Conservation (phyloP, 2,888 invertebrate genomes). For the Ischnura elegans region DNA sequence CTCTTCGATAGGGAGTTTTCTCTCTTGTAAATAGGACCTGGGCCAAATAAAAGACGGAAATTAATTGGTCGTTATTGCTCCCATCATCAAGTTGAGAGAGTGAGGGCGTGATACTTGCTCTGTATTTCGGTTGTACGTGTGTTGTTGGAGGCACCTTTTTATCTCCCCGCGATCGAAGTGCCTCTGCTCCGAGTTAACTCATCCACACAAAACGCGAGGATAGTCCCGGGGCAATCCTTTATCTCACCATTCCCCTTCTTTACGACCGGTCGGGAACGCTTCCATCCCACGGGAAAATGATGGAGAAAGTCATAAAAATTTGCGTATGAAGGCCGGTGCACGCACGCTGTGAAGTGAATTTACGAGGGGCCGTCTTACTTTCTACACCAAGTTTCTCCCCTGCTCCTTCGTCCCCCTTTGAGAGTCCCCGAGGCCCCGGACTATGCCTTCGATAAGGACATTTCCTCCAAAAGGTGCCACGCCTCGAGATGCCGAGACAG, state of each 20-base stretch:
- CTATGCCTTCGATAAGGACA: slow-evolving; percentile 48
- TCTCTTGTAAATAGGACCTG: no score
- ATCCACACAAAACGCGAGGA: slow-evolving; percentile 16
- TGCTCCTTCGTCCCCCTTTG: not conserved
- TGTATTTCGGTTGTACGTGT: not conserved
- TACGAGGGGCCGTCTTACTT: not conserved
- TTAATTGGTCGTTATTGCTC: no score
- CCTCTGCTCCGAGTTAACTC: slow-evolving; percentile 37
- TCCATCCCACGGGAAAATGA: slow-evolving; percentile 29
- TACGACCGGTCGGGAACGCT: slow-evolving; percentile 20
- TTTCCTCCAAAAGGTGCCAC: slow-evolving; percentile 37
- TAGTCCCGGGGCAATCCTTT: not conserved
- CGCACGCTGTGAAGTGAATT: slow-evolving; percentile 37
- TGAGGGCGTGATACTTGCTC: not conserved
- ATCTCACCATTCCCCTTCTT: not conserved
- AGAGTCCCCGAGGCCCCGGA: not conserved
- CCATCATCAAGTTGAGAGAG: no score
- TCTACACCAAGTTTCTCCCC: no score
- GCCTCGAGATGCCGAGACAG: slow-evolving; percentile 20
- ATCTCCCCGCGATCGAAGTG: not conserved
- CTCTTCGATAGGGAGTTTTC: no score
- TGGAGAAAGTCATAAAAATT: slow-evolving; percentile 56
- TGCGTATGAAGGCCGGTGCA: slow-evolving; percentile 36
- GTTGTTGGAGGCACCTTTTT: not conserved
- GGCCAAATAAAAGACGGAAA: no score